Conservation (phyloP, 2,797 vertebrate species). For the Synanceia verrucosa region DNA sequence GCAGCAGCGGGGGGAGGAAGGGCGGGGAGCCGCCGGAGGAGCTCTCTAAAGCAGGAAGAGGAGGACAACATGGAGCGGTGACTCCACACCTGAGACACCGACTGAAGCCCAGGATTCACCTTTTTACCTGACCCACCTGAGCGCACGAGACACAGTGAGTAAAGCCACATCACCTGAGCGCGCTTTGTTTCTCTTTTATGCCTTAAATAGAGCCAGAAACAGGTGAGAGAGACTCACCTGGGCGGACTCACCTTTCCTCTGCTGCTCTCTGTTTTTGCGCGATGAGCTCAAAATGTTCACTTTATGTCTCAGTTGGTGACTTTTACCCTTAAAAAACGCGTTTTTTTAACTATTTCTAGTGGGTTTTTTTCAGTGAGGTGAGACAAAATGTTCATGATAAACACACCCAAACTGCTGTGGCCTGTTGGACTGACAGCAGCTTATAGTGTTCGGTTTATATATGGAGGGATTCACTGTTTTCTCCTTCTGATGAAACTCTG, state of each 20-base stretch:
- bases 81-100: conserved; percentile 14
- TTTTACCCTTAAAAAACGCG: background rate
- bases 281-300: background rate
- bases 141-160: conserved; percentile 36
- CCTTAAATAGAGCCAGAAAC: too few species aligned
- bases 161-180: background rate
- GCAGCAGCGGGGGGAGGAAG: conserved; percentile 15
- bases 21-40: conserved; percentile 36
- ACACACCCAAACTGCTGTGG: too few species aligned
- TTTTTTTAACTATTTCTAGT: background rate
- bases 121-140: background rate
- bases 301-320: background rate
- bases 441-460: background rate
- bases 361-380: background rate
- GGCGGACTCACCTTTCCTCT: background rate
- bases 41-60: conserved; percentile 58
- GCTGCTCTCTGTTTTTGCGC: background rate
- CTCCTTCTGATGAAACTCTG: too few species aligned
- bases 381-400: too few species aligned
- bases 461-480: too few species aligned
- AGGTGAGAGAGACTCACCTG: conserved; percentile 5
- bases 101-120: conserved; percentile 9
- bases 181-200: background rate
- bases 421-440: too few species aligned
- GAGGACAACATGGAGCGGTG: conserved; percentile 61